Evolutionary conservation across 1,140 invertebrate species (phyloP).

Genomic region (Harlomillsia oculata): DNA sequence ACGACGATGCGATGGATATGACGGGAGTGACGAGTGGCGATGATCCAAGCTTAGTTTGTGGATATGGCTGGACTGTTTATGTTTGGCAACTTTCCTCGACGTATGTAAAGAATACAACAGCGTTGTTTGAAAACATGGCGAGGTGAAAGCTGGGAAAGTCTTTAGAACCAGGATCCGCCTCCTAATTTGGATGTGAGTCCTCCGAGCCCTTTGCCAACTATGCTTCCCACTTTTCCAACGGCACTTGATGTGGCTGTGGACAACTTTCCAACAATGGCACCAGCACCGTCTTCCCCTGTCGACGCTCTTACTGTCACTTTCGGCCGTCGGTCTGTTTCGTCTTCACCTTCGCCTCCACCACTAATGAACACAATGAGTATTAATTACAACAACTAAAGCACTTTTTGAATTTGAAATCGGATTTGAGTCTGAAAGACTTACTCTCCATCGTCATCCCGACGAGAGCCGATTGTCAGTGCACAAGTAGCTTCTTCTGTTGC

Average conservation of each 20-base stretch:
- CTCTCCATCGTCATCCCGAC: conserved; percentile 44
- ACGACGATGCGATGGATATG: no score
- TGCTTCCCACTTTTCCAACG: conserved; percentile 65
- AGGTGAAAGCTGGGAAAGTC: background rate
- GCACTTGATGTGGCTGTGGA: conserved; percentile 63
- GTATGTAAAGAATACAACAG: background rate
- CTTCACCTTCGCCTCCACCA: conserved; percentile 46
- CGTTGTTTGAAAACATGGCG: background rate
- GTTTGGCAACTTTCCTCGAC: background rate
- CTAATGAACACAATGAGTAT: no score
- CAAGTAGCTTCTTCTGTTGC: conserved; percentile 94
- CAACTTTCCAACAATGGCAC: conserved; percentile 54
- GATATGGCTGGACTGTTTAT: no score
- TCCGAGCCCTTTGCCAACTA: conserved; percentile 71
- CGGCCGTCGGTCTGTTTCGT: conserved; percentile 50
- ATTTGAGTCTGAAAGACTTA: no score
- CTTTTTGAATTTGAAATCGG: no score
- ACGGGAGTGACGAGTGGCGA: no score
- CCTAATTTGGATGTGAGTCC: conserved; percentile 70
- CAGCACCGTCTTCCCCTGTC: conserved; percentile 48
- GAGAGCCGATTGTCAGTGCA: conserved; percentile 69
- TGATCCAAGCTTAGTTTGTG: no score
- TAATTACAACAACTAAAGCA: no score
- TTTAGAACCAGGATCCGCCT: conserved; percentile 46
- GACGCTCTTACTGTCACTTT: conserved; percentile 55